Evolutionary conservation across 2,888 invertebrate species (phyloP), one percentile per base, ranked within the genome.

Genomic region (Parelbella ahira): DNA sequence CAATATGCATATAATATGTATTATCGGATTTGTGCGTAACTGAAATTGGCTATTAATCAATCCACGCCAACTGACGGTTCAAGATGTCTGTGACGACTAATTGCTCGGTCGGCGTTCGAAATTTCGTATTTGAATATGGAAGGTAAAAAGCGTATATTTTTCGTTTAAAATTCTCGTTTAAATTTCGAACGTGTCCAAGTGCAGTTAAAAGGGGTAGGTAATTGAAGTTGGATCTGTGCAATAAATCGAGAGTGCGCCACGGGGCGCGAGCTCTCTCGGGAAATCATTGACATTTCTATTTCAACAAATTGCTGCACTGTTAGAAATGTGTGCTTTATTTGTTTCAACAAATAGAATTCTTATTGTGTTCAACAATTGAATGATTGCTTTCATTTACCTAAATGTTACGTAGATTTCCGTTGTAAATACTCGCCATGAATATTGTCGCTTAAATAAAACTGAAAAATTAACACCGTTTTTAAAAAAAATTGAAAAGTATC

Each of bases 271-370:
- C 56, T 61, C 73, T 68, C 74, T 20, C 50, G 69, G 73, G 73
- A 72, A 75, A 68, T 72, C 76, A 77, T 75, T 68, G 68, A 70
- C 64, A 58, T 67, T 70, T 68, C 60, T 59, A 60, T 57, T 53
- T 47, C 50, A 66, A 53, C 60, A 61, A 67, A 68, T 62, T 61
- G 57, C 64, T 56, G 57, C 64, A 57, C 53, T 60, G 58, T 58
- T 64, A 50, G 56, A 57, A 61, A 58, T 53, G 15, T 6, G 9
- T 15, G 6, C 20, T 21, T 20, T 37, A 19, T 37, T 13, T 37
- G 15, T 25, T 20, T 2, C 4, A n/a, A 3, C 1, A 2, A 3
- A 23, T 23, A 3, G 15, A 15, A 15, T 15, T 25, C 2, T 0
- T 5, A 25, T 25, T n/a, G 8, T 12, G 7, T 13, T 27, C 12